These are phyloP conservation scores for Menura novaehollandiae DNA, from an alignment of 2,113 vertebrate species.

Conservation along the genomic window DNA sequence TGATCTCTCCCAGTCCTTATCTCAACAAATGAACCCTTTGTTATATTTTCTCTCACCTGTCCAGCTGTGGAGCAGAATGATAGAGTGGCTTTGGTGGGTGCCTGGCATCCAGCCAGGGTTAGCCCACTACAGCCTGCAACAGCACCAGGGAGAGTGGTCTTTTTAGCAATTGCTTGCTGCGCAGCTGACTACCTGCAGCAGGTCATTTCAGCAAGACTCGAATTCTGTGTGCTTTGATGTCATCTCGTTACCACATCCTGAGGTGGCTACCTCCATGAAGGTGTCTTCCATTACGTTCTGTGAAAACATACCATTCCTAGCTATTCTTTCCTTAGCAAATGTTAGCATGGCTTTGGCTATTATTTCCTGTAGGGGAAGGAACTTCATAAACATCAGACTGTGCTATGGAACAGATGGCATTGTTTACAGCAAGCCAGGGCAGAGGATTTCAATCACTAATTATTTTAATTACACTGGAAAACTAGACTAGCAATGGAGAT, in stretches of 20 bases:
- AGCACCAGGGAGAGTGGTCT: not conserved
- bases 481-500: not conserved
- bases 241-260: not conserved
- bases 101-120: not conserved
- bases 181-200: not conserved
- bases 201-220: not conserved
- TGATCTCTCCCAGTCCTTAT: not conserved
- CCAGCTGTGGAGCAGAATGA: not conserved
- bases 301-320: not conserved
- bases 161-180: not conserved
- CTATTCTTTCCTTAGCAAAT: not conserved
- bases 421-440: not conserved
- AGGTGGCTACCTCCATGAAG: not conserved
- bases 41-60: not conserved
- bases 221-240: not conserved
- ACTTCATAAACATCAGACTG: not conserved
- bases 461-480: constrained; percentile 4
- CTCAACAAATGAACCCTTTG: not conserved
- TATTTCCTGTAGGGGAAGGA: not conserved
- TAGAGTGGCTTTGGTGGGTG: not conserved
- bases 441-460: not conserved
- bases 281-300: not conserved
- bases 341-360: not conserved
- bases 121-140: not conserved
- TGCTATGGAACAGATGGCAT: not conserved